These are phyloP conservation scores for Syngnathus floridae DNA, from an alignment of 2,113 vertebrate genomes.

Conservation along the genomic window DNA sequence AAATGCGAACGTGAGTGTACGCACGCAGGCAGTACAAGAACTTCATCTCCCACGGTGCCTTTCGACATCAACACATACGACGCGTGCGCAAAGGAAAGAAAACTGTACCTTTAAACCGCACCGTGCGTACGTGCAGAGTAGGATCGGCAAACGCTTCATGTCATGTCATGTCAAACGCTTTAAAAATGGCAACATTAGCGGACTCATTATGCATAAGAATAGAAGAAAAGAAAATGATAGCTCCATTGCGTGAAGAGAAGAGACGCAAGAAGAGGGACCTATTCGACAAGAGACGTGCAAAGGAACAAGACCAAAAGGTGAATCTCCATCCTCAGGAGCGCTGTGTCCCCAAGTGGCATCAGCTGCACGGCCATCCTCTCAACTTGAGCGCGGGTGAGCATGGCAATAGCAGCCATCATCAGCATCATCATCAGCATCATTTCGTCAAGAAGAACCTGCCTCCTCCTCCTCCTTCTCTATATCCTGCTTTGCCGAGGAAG, in stretches of 20 bases:
- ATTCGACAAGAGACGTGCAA: conserved; percentile 56
- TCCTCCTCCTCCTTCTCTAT: no score
- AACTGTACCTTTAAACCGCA: not conserved
- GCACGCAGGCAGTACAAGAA: conserved; percentile 63
- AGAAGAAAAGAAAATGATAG: conserved; percentile 70
- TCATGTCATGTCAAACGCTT: conserved; percentile 66
- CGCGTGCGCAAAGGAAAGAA: conserved; percentile 62
- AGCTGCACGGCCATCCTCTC: no score
- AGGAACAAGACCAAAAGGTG: conserved; percentile 69
- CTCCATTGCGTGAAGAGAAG: conserved; percentile 65
- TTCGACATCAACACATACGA: accelerated
- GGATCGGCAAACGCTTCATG: no score
- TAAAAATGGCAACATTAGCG: conserved; percentile 92
- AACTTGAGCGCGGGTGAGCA: no score
- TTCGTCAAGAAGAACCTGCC: conserved; percentile 36
- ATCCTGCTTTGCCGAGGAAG: no score
- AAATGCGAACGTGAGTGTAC: conserved; percentile 66
- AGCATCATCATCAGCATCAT: conserved; percentile 28
- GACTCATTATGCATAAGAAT: conserved; percentile 76
- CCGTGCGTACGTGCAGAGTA: not conserved
- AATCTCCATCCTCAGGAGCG: conserved; percentile 60
- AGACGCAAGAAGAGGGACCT: conserved; percentile 72
- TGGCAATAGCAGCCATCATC: conserved; percentile 22
- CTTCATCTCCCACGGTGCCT: conserved; percentile 42
- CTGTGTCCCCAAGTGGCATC: no score